Evolutionary conservation across 2,888 invertebrate genomes (phyloP), one percentile per base, ranked within the genome.

Genomic region (Ophonus ardosiacus): DNA sequence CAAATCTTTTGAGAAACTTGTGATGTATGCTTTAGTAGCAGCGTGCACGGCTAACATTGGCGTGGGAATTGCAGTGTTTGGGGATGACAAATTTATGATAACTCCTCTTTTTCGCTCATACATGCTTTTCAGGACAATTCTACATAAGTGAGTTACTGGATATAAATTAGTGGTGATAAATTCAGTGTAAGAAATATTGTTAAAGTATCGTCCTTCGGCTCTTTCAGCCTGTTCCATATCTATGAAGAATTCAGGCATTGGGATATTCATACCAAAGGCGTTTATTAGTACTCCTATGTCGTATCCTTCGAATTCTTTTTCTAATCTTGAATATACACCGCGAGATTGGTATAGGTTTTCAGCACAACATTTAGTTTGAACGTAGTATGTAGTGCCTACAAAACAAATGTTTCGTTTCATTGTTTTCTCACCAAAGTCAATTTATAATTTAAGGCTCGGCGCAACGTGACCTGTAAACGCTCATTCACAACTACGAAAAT

Each of bases 241-340:
- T 24, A 96, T 90, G 90, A 96, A 96, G 89, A 94, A 95, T 88
- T 97, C 97, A 0, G 98, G 98, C 90, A 96, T 94, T 0, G 94
- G 92, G 90, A 97, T 97, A 43, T 96, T 96, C 88, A 97, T 94
- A 18, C 98, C 98, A 1, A 98, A 97, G 91, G 98, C 98, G 92
- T 99, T 99, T 51, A 99, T 95, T 81, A 98, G 91, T 7, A 97
- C 94, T 0, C 97, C 98, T 87, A 98, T 94, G 88, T 98, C 97
- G 38, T 97, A 90, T 0, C 94, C 96, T 17, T 93, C 92, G n/a
- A 96, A 91, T 85, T 94, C 93, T 86, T 94, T 93, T 80, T 93
- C 93, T 82, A 97, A 95, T 86, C 93, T 94, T 0, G 94, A 93
- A 90, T 97, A 98, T 86, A 97, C 96, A 40, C 93, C 93, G 0